Evolutionary conservation across 2,113 vertebrate species (phyloP), one percentile per base, ranked within the genome.

Genomic region (Coryphaenoides rupestris): DNA sequence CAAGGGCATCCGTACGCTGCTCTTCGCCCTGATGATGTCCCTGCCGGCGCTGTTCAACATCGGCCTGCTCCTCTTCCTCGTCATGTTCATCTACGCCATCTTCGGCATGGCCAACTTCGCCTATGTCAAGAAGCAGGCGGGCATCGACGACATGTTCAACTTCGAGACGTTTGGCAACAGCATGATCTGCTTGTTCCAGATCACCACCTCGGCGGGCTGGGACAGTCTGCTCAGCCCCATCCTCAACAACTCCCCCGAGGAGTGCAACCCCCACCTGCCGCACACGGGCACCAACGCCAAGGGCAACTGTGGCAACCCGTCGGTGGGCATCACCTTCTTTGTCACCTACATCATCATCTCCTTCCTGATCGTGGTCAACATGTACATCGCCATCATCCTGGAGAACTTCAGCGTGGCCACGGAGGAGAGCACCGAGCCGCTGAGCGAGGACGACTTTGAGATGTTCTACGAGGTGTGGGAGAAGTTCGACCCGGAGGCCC

Each of bases 401-500:
- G 97, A 99, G 90, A 99, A 99, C 90, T 98, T 99, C 89, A 99
- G 96, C 3, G 97, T 98, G 78, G 96, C 97, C 76, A 99, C 97
- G 0, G 97, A 98, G 87, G 97, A 99, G 84, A 99, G 97, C 91
- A 98, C 96, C 0, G 97, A 98, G 62, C 96, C 97, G 0, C 89
- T 99, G 73, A 95, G 96, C 0, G 97, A 99, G 88, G 97, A 99
- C 0, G 97, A 99, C 85, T 99, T 99, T 0, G 97, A 99, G 84
- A 99, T 99, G 96, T 99, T 99, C 87, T 99, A 99, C 9, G 96
- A 99, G 88, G 94, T 94, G 60, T 99, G 97, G 97, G 97, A 98
- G 88, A 99, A 95, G 83, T 99, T 99, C 6, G 96, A 99, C 80
- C 92, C 94, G 0, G 96, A 99, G 83, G 97, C 97, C n/a, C 63